phyloP scores from a whole-genome alignment of 2,113 vertebrate species.

The Tonatia bakeri region DNA sequence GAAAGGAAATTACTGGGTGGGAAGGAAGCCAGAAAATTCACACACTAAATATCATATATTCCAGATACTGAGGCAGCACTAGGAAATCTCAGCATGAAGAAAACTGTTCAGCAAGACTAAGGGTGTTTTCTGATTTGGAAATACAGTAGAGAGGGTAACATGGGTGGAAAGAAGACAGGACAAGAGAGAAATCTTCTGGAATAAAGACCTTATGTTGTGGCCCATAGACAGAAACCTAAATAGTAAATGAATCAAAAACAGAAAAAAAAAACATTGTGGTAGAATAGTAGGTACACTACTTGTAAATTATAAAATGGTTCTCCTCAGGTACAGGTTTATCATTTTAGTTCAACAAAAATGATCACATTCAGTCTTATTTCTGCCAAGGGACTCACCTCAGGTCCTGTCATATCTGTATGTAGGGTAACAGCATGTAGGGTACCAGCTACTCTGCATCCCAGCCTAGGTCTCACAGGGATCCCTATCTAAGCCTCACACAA shows the following conservation, averaged over 20 bases:
- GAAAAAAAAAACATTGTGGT: not conserved
- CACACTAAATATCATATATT: not conserved
- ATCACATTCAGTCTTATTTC: not conserved
- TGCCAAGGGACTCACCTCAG: not conserved
- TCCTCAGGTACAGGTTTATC: not conserved
- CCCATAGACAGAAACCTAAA: not conserved
- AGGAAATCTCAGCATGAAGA: not conserved
- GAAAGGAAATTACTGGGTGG: not conserved
- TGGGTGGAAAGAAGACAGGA: not conserved
- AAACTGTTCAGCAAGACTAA: not conserved
- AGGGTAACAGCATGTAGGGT: not conserved
- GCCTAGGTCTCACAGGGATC: not conserved
- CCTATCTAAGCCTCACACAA: not conserved
- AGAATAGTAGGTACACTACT: not conserved
- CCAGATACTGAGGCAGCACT: not conserved
- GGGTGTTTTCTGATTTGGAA: not conserved
- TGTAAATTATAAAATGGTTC: constrained; percentile 27
- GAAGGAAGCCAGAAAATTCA: not conserved
- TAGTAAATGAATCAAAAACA: not conserved
- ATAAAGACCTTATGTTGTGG: not conserved
- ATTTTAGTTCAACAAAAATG: constrained; percentile 14
- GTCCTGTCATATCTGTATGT: not conserved
- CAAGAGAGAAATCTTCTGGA: not conserved
- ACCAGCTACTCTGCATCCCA: not conserved
- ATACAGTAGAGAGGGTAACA: not conserved